Evolutionary conservation across 2,797 vertebrate genomes (phyloP).

Genomic region (Bradypus variegatus): DNA sequence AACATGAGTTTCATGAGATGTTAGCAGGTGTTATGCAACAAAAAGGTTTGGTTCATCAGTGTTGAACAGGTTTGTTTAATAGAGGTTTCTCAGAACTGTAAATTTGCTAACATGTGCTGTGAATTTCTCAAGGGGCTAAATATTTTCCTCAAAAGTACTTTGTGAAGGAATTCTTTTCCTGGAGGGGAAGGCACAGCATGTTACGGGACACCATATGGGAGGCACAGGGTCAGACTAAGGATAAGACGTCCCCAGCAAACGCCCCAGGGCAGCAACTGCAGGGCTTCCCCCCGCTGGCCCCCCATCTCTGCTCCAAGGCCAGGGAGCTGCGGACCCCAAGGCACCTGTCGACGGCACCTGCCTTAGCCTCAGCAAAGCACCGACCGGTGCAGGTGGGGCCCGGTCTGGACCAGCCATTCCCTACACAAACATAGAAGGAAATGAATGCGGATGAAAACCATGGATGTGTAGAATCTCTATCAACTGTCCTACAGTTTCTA

Average conservation of each 20-base stretch:
- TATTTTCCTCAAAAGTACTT: not conserved
- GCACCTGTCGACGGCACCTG: no score
- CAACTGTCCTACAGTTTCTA: not conserved
- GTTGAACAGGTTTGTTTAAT: not conserved
- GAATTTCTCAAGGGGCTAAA: not conserved
- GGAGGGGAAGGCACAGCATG: not conserved
- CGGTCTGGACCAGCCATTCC: not conserved
- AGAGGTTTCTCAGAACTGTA: fast-evolving
- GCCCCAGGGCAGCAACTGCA: no score
- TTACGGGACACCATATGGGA: not conserved
- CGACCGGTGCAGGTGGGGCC: no score
- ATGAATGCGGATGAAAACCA: not conserved
- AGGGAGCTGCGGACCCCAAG: no score
- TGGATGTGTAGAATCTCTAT: fast-evolving
- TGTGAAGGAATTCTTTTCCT: not conserved
- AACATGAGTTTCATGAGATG: not conserved
- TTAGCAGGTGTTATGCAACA: not conserved
- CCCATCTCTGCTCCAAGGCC: no score
- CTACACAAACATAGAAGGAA: not conserved
- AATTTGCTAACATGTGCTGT: fast-evolving
- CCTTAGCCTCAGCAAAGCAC: no score
- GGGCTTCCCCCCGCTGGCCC: no score
- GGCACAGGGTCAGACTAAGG: not conserved
- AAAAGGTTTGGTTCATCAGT: not conserved
- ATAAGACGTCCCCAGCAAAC: not conserved